Evolutionary conservation across 2,797 vertebrate species (phyloP).

Genomic region (Silurus aristotelis): DNA sequence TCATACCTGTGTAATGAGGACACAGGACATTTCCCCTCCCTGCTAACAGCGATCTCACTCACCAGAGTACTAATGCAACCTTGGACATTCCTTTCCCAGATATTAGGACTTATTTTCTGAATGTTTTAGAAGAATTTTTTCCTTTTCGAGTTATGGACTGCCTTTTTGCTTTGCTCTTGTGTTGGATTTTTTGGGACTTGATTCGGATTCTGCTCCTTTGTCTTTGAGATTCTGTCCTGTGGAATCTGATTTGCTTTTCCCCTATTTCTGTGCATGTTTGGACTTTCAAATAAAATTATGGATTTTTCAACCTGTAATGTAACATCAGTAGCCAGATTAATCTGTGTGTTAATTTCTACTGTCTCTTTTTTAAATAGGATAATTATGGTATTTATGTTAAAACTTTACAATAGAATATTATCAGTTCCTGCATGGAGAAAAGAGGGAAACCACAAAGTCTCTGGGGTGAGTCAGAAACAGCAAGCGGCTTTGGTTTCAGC

Average conservation of each 20-base stretch:
- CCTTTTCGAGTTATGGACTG: no score
- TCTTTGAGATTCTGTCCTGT: no score
- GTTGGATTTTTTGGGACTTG: no score
- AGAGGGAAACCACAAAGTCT: not conserved
- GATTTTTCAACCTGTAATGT: not conserved
- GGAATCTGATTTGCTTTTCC: no score
- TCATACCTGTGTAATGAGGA: not conserved
- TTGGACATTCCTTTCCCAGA: not conserved
- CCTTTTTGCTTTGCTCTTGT: no score
- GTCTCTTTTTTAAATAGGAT: not conserved
- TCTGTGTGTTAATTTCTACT: constrained; percentile 16
- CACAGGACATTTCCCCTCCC: not conserved
- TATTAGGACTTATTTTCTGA: not conserved
- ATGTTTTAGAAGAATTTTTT: no score
- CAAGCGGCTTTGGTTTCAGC: not conserved
- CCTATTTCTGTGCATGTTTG: no score
- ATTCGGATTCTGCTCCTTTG: no score
- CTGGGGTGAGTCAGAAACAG: not conserved
- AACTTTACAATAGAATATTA: not conserved
- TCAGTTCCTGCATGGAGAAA: not conserved
- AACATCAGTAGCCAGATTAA: constrained; percentile 2
- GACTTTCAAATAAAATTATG: no score
- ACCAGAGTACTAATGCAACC: not conserved
- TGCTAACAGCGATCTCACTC: not conserved
- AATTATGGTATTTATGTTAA: not conserved